A percentile compares a stretch with the other conserved stretches of the same genome.
Evolutionary conservation across 2,113 vertebrate species (phyloP).

Genomic region (Guaruba guarouba): DNA sequence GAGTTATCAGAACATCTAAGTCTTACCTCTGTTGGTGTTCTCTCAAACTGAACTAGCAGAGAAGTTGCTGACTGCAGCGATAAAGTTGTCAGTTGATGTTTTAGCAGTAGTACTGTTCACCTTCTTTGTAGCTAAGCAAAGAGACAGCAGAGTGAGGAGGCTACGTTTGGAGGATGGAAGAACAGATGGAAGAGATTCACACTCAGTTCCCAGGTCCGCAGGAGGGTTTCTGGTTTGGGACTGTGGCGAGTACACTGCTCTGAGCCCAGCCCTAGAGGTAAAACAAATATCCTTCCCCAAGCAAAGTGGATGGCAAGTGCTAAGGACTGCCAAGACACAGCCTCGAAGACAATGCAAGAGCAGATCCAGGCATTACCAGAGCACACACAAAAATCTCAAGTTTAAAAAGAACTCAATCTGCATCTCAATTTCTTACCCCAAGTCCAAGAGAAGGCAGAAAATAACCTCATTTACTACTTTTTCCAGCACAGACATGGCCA

Average conservation of each 20-base stretch:
- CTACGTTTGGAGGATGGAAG: not conserved
- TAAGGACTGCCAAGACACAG: not conserved
- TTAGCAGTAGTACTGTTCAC: not conserved
- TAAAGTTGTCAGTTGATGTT: not conserved
- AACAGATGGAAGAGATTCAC: not conserved
- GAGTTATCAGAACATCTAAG: conserved; percentile 24
- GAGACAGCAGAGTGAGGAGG: not conserved
- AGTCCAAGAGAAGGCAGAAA: not conserved
- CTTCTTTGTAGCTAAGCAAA: not conserved
- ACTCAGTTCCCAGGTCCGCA: not conserved
- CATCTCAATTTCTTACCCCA: not conserved
- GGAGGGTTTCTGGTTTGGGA: not conserved
- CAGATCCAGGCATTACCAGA: not conserved
- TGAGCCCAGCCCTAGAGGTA: not conserved
- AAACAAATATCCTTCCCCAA: not conserved
- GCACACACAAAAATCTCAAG: not conserved
- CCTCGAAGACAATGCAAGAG: not conserved
- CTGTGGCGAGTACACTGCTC: not conserved
- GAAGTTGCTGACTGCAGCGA: conserved; percentile 20
- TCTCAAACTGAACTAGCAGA: conserved; percentile 3
- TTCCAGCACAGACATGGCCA: not conserved
- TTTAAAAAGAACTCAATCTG: not conserved
- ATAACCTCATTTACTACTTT: not conserved
- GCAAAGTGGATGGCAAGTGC: not conserved
- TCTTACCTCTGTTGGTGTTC: not conserved